These are phyloP conservation scores for Mastacembelus armatus DNA, from an alignment of 2,797 vertebrate genomes.

Conservation along the genomic window DNA sequence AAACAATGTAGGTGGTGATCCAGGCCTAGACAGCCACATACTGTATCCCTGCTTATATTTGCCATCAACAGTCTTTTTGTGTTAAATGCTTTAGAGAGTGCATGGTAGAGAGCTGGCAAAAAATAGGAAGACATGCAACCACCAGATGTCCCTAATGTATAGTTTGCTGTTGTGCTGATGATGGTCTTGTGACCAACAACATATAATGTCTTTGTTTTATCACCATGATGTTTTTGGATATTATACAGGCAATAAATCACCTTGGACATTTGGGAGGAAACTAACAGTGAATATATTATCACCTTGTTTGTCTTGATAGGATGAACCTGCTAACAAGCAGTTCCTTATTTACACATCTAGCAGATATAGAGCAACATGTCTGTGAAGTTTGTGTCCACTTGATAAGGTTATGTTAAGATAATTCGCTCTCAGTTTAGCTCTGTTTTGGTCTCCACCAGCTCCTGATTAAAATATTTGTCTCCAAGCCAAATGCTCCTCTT, in stretches of 20 bases:
- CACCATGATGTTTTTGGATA: not conserved
- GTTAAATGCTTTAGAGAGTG: not conserved
- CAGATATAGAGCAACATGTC: no score
- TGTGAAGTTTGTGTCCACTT: no score
- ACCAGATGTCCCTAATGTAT: no score
- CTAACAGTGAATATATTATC: not conserved
- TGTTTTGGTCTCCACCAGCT: no score
- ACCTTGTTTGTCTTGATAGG: no score
- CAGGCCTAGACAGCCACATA: not conserved
- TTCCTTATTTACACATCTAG: not conserved
- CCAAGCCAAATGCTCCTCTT: no score
- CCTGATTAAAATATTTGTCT: no score
- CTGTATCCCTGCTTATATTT: not conserved
- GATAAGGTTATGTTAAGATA: no score
- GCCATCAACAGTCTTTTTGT: not conserved
- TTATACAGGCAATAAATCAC: not conserved
- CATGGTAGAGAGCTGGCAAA: not conserved
- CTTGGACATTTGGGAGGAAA: constrained; percentile 12
- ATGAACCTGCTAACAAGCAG: not conserved
- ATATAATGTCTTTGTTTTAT: not conserved
- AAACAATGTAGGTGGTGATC: not conserved
- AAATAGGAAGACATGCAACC: not conserved
- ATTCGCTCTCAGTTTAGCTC: no score
- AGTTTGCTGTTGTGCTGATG: no score
- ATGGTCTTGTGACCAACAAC: no score